Base-by-base conservation (phyloP, 2,113 vertebrate genomes). In the Ahaetulla prasina region DNA sequence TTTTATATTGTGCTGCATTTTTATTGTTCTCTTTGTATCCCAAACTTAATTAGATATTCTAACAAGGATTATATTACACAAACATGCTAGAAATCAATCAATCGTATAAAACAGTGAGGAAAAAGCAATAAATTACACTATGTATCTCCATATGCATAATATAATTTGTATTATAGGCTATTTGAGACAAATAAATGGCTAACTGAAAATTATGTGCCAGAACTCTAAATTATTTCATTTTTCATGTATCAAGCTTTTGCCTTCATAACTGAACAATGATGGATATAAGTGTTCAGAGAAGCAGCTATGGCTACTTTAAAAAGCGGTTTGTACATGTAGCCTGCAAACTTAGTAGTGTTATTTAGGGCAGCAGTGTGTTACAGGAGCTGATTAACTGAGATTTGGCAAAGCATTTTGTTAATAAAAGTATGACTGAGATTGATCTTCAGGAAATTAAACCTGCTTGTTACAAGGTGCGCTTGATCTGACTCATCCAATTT, bases 401-500 rank as follows among this genome's bases (percentile, higher is more conserved):
- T n/a, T 54, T 80, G 87, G 8, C 14, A 43, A 35, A 91, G 20
- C 4, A 11, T 25, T 8, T 20, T 91, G 53, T 89, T 74, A 86
- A 93, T 54, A 93, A 85, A 86, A 43, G 27, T 54, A 49, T 55
- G 49, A 87, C 84, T 8, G 39, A 89, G 87, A 93, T 54, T 35
- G 84, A 0, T 54, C 87, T 39, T 54, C 20, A 12, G 23, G 54
- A 93, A 93, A 93, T 22, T 57, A 63, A 92, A 86, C 23, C 52
- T 30, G 0, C 27, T 60, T 89, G n/a, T 9, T 35, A 63, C 18
- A 53, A 84, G 39, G 23, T 23, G 4, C 49, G 39, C 30, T n/a
- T 60, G 30, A 43, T 22, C 14, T 30, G 74, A 18, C 86, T 45
- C 49, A 4, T 20, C 12, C 30, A 45, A 52, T 0, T 43, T 88